Percentiles rank a stretch among this genome's conserved stretches.
These are phyloP conservation scores for Suncus etruscus DNA, from an alignment of 2,113 vertebrate genomes.

Conservation along the genomic window DNA sequence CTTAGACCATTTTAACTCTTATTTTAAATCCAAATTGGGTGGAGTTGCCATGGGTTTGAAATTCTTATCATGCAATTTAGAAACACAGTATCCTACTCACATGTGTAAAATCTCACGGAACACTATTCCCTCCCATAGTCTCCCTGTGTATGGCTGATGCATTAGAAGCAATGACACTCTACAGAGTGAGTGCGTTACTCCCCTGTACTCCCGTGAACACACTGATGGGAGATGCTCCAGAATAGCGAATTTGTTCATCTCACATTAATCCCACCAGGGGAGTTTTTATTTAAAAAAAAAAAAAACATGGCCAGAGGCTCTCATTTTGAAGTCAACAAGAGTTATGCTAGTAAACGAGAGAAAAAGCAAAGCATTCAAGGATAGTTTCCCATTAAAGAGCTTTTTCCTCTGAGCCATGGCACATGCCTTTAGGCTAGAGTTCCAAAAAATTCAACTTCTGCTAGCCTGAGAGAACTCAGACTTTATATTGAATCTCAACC, in stretches of 20 bases:
- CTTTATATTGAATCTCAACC: not conserved
- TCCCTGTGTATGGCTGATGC: not conserved
- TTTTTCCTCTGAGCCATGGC: not conserved
- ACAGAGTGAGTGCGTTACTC: not conserved
- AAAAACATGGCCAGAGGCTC: not conserved
- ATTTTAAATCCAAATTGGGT: no score
- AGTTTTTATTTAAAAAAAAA: not conserved
- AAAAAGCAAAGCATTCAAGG: not conserved
- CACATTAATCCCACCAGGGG: not conserved
- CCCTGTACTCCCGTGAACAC: not conserved
- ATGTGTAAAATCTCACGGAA: not conserved
- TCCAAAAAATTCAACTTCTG: not conserved
- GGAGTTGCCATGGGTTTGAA: no score
- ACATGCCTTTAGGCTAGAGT: not conserved
- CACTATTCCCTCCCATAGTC: not conserved
- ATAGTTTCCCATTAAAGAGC: no score
- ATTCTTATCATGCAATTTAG: no score
- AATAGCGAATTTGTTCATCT: not conserved
- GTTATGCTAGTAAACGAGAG: not conserved
- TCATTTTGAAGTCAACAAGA: not conserved
- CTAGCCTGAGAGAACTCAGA: not conserved
- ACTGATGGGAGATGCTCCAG: not conserved
- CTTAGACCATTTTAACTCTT: no score
- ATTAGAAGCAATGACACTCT: not conserved
- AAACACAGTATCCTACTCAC: no score